Percentiles rank a stretch among this genome's conserved stretches.
These are phyloP conservation scores for Athene noctua DNA, from an alignment of 2,113 vertebrate genomes.

Conservation along the genomic window DNA sequence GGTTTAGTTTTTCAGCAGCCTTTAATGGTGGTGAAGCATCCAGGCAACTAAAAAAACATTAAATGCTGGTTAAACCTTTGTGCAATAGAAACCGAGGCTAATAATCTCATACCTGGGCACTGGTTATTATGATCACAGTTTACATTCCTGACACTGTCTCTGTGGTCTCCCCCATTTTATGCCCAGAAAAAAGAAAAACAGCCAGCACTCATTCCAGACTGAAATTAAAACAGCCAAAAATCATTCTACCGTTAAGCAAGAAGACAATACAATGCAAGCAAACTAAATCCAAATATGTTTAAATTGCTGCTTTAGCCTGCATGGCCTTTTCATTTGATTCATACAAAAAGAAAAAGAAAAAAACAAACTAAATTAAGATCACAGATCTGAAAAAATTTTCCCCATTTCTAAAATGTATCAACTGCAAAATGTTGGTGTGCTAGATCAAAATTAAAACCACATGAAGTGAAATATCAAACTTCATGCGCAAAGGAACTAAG, in stretches of 20 bases:
- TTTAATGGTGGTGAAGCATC: neutral
- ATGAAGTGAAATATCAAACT: constrained; percentile 46
- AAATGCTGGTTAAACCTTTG: neutral
- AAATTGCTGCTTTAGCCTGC: constrained; percentile 22
- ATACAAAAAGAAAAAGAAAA: neutral
- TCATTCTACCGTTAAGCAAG: constrained; percentile 38
- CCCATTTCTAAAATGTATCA: neutral
- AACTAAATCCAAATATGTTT: constrained; percentile 47
- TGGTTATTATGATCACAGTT: neutral
- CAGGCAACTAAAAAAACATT: neutral
- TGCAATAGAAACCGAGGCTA: neutral
- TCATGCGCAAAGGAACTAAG: neutral
- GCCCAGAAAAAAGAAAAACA: constrained; percentile 9
- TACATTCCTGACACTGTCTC: constrained; percentile 1
- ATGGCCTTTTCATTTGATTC: neutral
- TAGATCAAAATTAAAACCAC: constrained; percentile 45
- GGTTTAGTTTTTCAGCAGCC: neutral
- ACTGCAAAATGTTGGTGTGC: neutral
- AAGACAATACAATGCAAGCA: constrained; percentile 32
- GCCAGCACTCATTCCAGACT: constrained; percentile 1
- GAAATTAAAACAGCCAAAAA: constrained; percentile 61
- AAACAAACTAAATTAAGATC: neutral
- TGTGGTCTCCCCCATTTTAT: constrained; percentile 11
- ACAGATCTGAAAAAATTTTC: neutral
- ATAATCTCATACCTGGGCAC: constrained; percentile 2